Percentiles rank a stretch among this genome's conserved stretches.
Evolutionary conservation across 2,797 vertebrate genomes (phyloP).

Genomic region (Malacoraja senta): DNA sequence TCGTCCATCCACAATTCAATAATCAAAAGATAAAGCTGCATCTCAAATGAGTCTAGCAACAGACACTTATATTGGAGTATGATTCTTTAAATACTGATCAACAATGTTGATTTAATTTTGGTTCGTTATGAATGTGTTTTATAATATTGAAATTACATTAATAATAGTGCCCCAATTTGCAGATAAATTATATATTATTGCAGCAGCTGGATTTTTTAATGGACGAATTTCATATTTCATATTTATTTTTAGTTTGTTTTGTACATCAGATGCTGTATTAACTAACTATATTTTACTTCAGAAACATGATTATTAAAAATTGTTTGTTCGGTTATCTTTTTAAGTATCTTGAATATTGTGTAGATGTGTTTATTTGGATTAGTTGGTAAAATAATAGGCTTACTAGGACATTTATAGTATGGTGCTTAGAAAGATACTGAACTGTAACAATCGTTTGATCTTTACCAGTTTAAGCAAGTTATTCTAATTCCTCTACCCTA

Average conservation of each 20-base stretch:
- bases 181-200: too few species aligned
- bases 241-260: not conserved
- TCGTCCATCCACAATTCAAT: not conserved
- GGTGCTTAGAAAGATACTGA: not conserved
- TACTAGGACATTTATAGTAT: not conserved
- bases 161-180: too few species aligned
- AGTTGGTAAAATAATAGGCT: not conserved
- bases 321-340: not conserved
- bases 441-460: not conserved
- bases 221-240: not conserved
- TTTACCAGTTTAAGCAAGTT: not conserved
- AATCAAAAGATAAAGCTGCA: not conserved
- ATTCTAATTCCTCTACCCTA: not conserved
- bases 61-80: not conserved
- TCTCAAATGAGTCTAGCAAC: not conserved
- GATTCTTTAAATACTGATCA: not conserved
- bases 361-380: not conserved
- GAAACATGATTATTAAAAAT: not conserved
- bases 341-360: not conserved
- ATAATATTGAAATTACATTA: not conserved
- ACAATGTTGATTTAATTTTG: not conserved
- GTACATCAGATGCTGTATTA: not conserved
- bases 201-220: not conserved
- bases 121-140: not conserved
- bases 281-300: not conserved